A percentile compares a stretch with the other conserved stretches of the same genome.
These are phyloP conservation scores for Muscicapa adusta DNA, from an alignment of 2,113 vertebrate species.

Conservation along the genomic window DNA sequence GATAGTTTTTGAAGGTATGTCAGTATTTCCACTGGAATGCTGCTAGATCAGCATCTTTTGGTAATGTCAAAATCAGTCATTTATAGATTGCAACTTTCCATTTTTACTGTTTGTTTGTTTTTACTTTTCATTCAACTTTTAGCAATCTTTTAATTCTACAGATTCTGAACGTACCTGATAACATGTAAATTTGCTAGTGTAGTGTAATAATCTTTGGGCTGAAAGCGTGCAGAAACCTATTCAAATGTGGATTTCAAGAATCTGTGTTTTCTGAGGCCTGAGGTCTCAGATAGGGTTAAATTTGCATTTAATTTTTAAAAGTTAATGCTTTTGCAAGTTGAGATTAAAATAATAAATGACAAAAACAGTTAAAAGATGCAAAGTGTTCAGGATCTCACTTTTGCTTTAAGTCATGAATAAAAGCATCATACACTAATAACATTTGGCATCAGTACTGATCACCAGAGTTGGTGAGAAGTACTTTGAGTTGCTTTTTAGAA, in stretches of 20 bases:
- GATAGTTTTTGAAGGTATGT: not conserved
- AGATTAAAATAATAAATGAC: not conserved
- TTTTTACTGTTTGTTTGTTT: not conserved
- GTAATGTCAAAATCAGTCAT: not conserved
- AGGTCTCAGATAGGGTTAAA: not conserved
- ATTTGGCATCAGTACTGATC: not conserved
- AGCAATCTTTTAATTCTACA: not conserved
- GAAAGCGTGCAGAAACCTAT: not conserved
- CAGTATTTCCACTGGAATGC: not conserved
- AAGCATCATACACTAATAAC: not conserved
- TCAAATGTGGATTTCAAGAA: not conserved
- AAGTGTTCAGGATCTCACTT: not conserved
- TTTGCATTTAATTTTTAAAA: not conserved
- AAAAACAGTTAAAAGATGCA: not conserved
- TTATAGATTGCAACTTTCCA: not conserved
- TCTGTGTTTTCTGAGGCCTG: not conserved
- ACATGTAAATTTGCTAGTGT: not conserved
- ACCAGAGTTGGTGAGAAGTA: not conserved
- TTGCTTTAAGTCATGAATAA: not conserved
- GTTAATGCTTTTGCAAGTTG: not conserved
- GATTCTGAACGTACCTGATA: not conserved
- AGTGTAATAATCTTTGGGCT: not conserved
- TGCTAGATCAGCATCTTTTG: not conserved
- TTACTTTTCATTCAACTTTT: not conserved
- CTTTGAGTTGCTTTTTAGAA: not conserved